Conservation (phyloP, 2,113 vertebrate species). For the Chloebia gouldiae region DNA sequence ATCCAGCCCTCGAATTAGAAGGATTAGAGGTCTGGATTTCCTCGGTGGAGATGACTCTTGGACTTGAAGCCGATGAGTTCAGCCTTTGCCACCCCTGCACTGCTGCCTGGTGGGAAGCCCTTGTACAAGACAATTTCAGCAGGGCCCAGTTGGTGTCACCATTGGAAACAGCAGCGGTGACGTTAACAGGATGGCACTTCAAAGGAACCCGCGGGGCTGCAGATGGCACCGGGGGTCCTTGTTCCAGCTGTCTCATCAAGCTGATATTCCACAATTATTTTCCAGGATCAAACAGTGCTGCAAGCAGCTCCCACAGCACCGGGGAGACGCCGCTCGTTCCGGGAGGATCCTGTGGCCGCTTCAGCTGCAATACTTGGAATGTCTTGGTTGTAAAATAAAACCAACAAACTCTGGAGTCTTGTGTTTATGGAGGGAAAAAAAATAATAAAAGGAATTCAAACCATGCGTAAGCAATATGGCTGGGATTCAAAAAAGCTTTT, state of each 20-base stretch:
- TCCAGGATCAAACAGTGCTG: background rate
- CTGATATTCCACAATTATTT: background rate
- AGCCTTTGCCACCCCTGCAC: background rate
- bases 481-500: background rate
- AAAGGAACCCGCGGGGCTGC: constrained; percentile 6
- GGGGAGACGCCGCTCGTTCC: accelerated
- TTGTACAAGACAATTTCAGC: background rate
- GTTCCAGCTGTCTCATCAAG: constrained; percentile 53
- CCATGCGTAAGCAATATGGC: background rate
- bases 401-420: background rate
- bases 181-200: constrained; percentile 38
- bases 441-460: background rate
- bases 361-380: accelerated
- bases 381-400: accelerated
- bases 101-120: constrained; percentile 39
- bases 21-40: background rate
- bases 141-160: constrained; percentile 38
- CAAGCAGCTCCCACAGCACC: background rate
- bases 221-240: constrained; percentile 48
- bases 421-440: background rate
- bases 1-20: background rate
- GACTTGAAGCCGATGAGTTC: background rate
- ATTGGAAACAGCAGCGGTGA: constrained; percentile 54
- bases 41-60: background rate
- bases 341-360: accelerated